Base-by-base conservation (phyloP, 2,888 invertebrate genomes). In the Dusona sp. region DNA sequence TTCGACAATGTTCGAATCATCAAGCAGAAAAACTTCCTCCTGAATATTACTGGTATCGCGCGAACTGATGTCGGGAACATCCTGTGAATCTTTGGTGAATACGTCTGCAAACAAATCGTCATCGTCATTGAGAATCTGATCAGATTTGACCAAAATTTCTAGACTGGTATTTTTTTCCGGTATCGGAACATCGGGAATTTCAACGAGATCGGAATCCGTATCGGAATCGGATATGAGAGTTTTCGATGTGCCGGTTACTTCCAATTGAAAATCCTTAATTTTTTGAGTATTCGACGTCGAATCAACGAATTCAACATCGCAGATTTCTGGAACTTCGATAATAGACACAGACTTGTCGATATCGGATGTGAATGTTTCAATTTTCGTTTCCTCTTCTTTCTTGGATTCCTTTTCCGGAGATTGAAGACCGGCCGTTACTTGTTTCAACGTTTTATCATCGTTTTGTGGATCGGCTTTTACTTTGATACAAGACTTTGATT, bases 51-150 rank as follows among this genome's bases (percentile, higher is more conserved):
- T 79, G 38, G 45, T 25, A 79, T 83, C 64, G 13, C 38, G 54
- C 7, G 57, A 8, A 67, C 78, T 79, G 13, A 74, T 19, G 25
- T 85, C 79, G 45, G 84, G 75, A 3, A 74, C 9, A 48, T 64
- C 83, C 54, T n/a, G 67, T 51, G 89, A 16, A 38, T 86, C 77
- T 65, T 51, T 72, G 67, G 54, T 74, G 93, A 97, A 97, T 84
- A 97, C 93, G 94, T 97, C 97, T n/a, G 96, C 96, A 94, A 97
- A 97, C 83, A 97, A 95, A 93, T 97, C 97, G 90, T 97, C 96
- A 13, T 94, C 92, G 19, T 90, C 67, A 54, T 89, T 89, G 0
- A 73, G 11, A 2, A 79, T 64, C 79, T 93, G 89, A 84, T 91
- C 90, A 45, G 92, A 90, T 83, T 93, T 92, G n/a, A 95, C 92